phyloP scores from a whole-genome alignment of 2,888 invertebrate species.

The Meloe dianella region DNA sequence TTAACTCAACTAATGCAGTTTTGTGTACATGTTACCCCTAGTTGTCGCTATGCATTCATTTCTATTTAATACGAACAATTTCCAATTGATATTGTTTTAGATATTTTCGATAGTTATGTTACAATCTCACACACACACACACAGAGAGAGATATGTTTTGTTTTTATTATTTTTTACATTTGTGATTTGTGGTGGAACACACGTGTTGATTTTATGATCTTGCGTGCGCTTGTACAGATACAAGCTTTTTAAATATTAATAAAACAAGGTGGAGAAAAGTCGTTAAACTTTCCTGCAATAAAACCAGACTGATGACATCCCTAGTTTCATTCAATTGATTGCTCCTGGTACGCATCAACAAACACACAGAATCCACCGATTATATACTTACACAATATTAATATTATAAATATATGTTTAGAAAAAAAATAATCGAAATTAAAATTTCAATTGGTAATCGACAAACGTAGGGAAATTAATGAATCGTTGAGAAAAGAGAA shows the following conservation, averaged over 20 bases:
- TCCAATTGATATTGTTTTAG: slow-evolving; percentile 29
- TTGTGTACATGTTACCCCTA: slow-evolving; percentile 31
- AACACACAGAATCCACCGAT: neutral
- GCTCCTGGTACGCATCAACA: neutral
- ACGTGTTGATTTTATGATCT: slow-evolving; percentile 34
- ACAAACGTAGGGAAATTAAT: no score
- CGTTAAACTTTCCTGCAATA: slow-evolving; percentile 29
- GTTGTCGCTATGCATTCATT: slow-evolving; percentile 30
- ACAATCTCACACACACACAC: neutral
- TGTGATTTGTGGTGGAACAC: slow-evolving; percentile 30
- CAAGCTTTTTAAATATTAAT: slow-evolving; percentile 32
- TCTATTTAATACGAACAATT: slow-evolving; percentile 32
- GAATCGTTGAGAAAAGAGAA: no score
- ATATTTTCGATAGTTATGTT: slow-evolving; percentile 16
- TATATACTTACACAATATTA: neutral
- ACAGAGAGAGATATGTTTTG: neutral
- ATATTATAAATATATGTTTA: neutral
- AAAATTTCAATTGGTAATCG: no score
- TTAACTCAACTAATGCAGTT: slow-evolving; percentile 36
- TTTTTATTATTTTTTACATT: slow-evolving; percentile 13
- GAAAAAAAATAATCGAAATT: no score
- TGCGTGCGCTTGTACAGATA: slow-evolving; percentile 31
- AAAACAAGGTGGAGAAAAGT: slow-evolving; percentile 31
- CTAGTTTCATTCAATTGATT: slow-evolving; percentile 9
- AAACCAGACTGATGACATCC: slow-evolving; percentile 19